Conservation (phyloP, 2,888 invertebrate genomes). For the Eupithecia pulchellata region DNA sequence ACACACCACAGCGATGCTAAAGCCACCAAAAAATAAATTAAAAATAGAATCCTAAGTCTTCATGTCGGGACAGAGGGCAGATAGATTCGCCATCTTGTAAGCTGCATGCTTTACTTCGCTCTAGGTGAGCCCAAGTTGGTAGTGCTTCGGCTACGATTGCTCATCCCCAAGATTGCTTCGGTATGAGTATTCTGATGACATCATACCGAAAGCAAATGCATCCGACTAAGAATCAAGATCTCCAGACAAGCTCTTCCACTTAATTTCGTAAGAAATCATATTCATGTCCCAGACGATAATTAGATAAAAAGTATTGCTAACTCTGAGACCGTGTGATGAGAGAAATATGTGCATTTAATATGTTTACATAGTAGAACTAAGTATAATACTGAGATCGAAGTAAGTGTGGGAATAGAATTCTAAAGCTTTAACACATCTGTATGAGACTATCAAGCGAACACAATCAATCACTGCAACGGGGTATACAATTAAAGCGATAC, state of each 20-base stretch:
- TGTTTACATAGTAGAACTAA: slow-evolving; percentile 4
- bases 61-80: no score
- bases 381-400: background rate
- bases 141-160: no score
- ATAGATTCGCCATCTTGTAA: no score
- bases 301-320: background rate
- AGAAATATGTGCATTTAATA: background rate
- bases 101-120: no score
- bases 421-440: slow-evolving; percentile 8
- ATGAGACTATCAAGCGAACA: background rate
- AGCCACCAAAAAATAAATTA: no score
- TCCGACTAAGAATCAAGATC: background rate
- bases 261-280: no score
- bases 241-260: no score
- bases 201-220: slow-evolving; percentile 36
- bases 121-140: no score
- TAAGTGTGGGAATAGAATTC: slow-evolving; percentile 9
- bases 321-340: background rate
- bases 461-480: slow-evolving; percentile 28
- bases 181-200: no score
- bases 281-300: background rate
- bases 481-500: slow-evolving; percentile 33
- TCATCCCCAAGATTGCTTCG: no score
- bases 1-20: no score
- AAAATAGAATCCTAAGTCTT: no score